These are phyloP conservation scores for Stenotaenia linearis DNA, from an alignment of 2,888 invertebrate genomes.

Conservation along the genomic window DNA sequence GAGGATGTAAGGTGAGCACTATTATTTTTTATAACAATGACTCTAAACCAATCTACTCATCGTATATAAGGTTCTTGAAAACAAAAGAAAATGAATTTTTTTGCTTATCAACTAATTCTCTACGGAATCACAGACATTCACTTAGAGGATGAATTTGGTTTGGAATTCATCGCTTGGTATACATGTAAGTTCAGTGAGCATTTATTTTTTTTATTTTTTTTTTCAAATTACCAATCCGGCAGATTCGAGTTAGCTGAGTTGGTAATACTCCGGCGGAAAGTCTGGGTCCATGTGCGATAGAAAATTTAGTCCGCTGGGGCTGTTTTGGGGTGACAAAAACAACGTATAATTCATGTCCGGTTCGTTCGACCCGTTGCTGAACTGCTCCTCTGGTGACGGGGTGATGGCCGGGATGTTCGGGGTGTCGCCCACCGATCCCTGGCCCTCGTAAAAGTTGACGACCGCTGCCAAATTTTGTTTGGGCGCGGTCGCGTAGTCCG, in stretches of 20 bases:
- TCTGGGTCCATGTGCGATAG: slow-evolving; percentile 88
- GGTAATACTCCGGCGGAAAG: slow-evolving; percentile 86
- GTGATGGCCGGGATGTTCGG: slow-evolving; percentile 34
- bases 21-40: neutral
- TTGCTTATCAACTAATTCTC: slow-evolving; percentile 1
- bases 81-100: neutral
- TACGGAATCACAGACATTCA: slow-evolving; percentile 33
- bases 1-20: neutral
- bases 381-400: slow-evolving; percentile 35
- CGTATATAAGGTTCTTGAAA: neutral
- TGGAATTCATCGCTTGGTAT: slow-evolving; percentile 26
- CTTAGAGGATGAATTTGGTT: neutral
- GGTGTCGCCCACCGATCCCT: slow-evolving; percentile 31
- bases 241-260: slow-evolving; percentile 56
- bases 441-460: slow-evolving; percentile 29
- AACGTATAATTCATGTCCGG: slow-evolving; percentile 40
- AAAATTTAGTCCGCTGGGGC: slow-evolving; percentile 74
- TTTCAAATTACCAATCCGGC: neutral
- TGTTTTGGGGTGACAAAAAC: slow-evolving; percentile 37
- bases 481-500: slow-evolving; percentile 36
- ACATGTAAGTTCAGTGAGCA: neutral
- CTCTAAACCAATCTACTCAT: neutral
- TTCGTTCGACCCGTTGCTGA: slow-evolving; percentile 35
- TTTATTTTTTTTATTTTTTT: neutral
- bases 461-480: slow-evolving; percentile 32